Evolutionary conservation across 2,113 vertebrate species (phyloP).

Genomic region (Ramphastos sulfuratus): DNA sequence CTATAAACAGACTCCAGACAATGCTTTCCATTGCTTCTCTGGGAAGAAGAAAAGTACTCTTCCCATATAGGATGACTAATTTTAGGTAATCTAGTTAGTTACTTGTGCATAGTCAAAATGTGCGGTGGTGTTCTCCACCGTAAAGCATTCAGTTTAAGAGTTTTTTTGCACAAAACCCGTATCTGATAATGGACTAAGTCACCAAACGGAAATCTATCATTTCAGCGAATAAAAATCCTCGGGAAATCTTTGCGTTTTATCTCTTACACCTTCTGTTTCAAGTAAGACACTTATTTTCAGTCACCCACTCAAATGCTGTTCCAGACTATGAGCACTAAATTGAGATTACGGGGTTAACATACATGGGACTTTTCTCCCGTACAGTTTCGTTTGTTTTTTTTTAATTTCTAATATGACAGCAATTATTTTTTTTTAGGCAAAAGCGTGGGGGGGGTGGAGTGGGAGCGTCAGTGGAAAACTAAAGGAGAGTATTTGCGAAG

Average conservation of each 20-base stretch:
- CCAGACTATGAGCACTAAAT: not conserved
- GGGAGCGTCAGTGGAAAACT: not conserved
- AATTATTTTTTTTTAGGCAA: not conserved
- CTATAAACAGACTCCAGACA: slow-evolving; percentile 52
- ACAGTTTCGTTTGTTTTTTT: not conserved
- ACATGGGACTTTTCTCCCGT: accelerated
- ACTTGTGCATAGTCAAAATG: not conserved
- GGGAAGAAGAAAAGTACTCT: not conserved
- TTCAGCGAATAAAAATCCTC: not conserved
- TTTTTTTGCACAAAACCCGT: not conserved
- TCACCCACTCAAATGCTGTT: not conserved
- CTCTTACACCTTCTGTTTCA: not conserved
- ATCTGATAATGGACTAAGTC: not conserved
- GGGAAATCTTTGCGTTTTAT: not conserved
- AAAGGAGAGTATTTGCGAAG: too few relatives aligned
- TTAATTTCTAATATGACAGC: not conserved
- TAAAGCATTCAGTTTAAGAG: not conserved
- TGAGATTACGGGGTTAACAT: not conserved
- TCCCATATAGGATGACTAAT: not conserved
- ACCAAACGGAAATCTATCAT: not conserved
- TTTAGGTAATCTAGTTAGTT: not conserved
- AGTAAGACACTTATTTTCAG: not conserved
- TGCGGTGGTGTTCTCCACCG: not conserved
- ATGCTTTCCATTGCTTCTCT: slow-evolving; percentile 63
- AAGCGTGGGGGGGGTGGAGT: not conserved